These are phyloP conservation scores for Dasypus novemcinctus DNA, from an alignment of 2,113 vertebrate genomes.

Conservation along the genomic window DNA sequence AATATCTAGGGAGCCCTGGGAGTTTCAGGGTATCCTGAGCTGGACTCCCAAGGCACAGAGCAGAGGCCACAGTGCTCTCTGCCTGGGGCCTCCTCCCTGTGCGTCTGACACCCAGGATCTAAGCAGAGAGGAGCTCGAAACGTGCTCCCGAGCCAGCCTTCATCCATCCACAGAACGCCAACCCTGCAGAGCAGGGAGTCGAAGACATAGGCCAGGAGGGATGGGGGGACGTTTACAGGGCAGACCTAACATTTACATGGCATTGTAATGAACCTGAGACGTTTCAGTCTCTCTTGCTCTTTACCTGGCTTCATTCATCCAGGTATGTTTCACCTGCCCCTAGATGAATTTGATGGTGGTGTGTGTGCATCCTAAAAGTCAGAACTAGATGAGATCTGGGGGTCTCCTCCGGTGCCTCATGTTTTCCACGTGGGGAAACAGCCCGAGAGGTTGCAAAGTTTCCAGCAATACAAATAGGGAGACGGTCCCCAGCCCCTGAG, in stretches of 20 bases:
- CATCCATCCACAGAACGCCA: too few relatives aligned
- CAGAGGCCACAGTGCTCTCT: too few relatives aligned
- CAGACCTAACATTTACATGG: not conserved
- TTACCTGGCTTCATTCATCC: too few relatives aligned
- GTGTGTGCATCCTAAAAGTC: not conserved
- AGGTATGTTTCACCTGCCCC: not conserved
- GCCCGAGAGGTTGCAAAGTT: not conserved
- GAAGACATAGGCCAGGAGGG: not conserved
- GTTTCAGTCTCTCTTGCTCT: not conserved
- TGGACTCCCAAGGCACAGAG: fast-evolving
- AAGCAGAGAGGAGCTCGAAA: not conserved
- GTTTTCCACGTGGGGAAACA: not conserved
- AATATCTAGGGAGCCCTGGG: fast-evolving
- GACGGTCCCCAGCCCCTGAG: not conserved
- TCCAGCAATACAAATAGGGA: not conserved
- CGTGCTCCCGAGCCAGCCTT: not conserved
- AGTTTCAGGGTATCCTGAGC: not conserved
- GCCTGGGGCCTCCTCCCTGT: not conserved
- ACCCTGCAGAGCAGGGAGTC: not conserved
- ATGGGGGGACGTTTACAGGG: not conserved
- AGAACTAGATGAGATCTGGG: too few relatives aligned
- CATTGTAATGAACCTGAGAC: not conserved
- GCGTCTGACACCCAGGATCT: not conserved
- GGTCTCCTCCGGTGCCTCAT: too few relatives aligned
- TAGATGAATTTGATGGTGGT: not conserved